These are phyloP conservation scores for Epinephelus moara DNA, from an alignment of 2,113 vertebrate genomes.

Conservation along the genomic window DNA sequence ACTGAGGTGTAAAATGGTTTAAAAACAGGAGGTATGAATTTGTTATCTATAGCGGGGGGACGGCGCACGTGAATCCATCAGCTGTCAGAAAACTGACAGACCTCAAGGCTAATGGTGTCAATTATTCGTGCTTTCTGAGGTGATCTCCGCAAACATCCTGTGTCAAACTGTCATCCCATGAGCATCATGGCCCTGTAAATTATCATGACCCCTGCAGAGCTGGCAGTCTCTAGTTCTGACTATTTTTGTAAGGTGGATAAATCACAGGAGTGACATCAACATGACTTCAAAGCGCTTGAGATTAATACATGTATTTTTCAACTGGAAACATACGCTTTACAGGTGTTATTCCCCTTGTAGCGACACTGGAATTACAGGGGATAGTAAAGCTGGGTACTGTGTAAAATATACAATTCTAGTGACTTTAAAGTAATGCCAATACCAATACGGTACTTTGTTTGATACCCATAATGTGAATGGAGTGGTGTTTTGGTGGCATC, in stretches of 20 bases:
- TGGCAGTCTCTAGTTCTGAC: conserved; percentile 30
- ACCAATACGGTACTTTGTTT: too few relatives aligned
- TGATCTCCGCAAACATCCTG: conserved; percentile 41
- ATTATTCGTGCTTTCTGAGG: conserved; percentile 72
- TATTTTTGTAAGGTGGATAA: conserved; percentile 53
- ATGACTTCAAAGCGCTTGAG: conserved; percentile 30
- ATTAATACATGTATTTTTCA: conserved; percentile 16
- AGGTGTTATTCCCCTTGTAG: conserved; percentile 26
- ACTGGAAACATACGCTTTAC: conserved; percentile 14
- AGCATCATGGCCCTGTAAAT: conserved; percentile 56
- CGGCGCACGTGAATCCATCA: conserved; percentile 58
- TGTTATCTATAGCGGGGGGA: conserved; percentile 41
- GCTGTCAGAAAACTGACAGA: conserved; percentile 72
- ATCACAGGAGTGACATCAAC: conserved; percentile 49
- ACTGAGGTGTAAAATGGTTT: conserved; percentile 73
- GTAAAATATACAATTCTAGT: too few relatives aligned
- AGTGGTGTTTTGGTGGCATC: too few relatives aligned
- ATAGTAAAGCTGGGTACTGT: neutral
- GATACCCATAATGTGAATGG: too few relatives aligned
- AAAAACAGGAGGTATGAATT: conserved; percentile 67
- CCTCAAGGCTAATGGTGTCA: conserved; percentile 74
- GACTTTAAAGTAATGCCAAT: too few relatives aligned
- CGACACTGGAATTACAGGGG: neutral
- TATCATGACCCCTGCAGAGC: conserved; percentile 70
- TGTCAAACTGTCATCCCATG: conserved; percentile 73